Percentiles rank a stretch among this genome's conserved stretches.
phyloP scores from a whole-genome alignment of 92 coral and sea anemone species.

The Porites cylindrica region DNA sequence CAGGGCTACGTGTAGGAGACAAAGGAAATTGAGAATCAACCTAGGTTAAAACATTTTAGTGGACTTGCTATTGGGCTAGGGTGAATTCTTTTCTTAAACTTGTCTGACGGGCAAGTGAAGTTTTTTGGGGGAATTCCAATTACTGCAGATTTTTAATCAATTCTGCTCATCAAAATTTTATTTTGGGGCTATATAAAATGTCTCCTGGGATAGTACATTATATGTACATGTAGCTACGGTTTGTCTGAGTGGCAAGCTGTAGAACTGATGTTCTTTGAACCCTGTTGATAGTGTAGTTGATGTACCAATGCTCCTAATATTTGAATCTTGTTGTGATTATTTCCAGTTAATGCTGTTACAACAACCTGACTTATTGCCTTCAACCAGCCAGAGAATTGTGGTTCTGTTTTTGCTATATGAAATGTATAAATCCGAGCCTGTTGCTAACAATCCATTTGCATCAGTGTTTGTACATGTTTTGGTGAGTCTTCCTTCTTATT shows the following conservation, averaged over 20 bases:
- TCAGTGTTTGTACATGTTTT: constrained; percentile 89
- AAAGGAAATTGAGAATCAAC: no score
- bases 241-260: neutral
- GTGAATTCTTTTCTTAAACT: no score
- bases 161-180: no score
- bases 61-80: no score
- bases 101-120: no score
- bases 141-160: no score
- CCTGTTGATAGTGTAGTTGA: neutral
- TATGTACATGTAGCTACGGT: neutral
- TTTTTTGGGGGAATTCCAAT: no score
- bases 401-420: constrained; percentile 90
- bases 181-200: no score
- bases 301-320: neutral
- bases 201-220: no score
- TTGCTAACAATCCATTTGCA: constrained; percentile 94
- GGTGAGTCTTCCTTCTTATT: constrained; percentile 56
- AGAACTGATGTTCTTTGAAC: neutral
- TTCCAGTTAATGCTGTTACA: constrained; percentile 85
- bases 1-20: no score
- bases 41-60: no score
- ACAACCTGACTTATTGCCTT: constrained; percentile 91
- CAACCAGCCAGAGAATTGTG: constrained; percentile 81
- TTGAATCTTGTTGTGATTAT: neutral
- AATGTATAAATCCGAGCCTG: constrained; percentile 91